Conservation (phyloP, 2,888 invertebrate genomes). For the Strigamia transsilvanica region DNA sequence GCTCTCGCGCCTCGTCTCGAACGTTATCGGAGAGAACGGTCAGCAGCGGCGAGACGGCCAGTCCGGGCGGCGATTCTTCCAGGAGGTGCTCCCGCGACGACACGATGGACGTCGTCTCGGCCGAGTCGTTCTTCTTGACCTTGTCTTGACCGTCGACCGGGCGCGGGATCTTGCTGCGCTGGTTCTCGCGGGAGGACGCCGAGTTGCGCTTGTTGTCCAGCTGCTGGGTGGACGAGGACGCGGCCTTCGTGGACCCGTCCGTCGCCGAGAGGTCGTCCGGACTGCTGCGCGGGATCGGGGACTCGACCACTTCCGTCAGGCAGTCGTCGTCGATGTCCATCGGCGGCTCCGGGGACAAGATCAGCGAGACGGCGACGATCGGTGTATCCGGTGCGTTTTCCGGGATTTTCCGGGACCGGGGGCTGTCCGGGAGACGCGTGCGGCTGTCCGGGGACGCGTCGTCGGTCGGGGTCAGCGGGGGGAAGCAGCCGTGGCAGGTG, state of each 20-base stretch:
- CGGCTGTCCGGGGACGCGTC: not conserved
- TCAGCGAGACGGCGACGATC: not conserved
- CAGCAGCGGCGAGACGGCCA: not conserved
- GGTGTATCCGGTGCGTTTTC: no score
- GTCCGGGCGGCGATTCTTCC: not conserved
- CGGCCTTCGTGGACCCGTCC: no score
- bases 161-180: not conserved
- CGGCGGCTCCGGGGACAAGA: no score
- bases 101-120: not conserved
- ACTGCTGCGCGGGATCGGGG: not conserved
- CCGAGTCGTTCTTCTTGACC: slow-evolving; percentile 3
- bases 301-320: not conserved
- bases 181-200: not conserved
- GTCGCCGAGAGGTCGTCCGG: not conserved
- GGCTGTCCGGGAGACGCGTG: no score
- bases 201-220: not conserved
- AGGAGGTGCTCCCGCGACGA: not conserved
- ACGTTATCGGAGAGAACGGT: not conserved
- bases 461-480: not conserved
- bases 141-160: slow-evolving; percentile 3
- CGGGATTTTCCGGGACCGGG: not conserved
- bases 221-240: not conserved
- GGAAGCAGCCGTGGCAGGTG: not conserved
- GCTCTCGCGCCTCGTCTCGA: not conserved
- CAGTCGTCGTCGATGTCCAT: no score